phyloP scores from a whole-genome alignment of 2,888 invertebrate species.

The Acanthosepion esculentum region DNA sequence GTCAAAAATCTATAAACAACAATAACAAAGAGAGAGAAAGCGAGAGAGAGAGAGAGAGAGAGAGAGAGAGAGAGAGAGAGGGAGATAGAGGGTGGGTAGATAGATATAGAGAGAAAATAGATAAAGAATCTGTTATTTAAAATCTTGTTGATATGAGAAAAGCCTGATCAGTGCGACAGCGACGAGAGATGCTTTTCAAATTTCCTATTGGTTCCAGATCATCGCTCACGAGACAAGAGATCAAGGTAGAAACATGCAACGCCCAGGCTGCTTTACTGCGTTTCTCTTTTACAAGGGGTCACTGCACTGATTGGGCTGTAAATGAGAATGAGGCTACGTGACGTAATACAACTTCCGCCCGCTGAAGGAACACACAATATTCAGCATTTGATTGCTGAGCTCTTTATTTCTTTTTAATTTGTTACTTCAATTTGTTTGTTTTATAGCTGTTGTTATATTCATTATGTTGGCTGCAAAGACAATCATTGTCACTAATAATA shows the following conservation, averaged over 20 bases:
- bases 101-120: no score
- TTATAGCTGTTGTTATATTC: neutral
- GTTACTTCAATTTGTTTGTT: neutral
- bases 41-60: no score
- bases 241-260: constrained; percentile 2
- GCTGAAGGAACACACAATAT: neutral
- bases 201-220: neutral
- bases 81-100: no score
- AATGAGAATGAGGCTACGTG: constrained; percentile 15
- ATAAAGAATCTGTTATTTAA: neutral
- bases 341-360: neutral
- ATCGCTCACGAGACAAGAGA: neutral
- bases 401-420: constrained; percentile 4
- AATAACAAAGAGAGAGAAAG: neutral
- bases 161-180: neutral
- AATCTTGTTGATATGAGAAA: neutral
- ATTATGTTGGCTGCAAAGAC: neutral
- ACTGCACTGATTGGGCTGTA: constrained; percentile 33
- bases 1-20: neutral
- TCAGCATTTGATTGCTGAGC: neutral
- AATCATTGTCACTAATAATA: neutral
- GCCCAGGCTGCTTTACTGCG: neutral
- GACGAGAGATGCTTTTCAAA: neutral
- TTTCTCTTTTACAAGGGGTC: neutral
- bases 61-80: no score